These are phyloP conservation scores for Caenorhabditis macrosperma DNA, from an alignment of 2,888 invertebrate species.

Conservation along the genomic window DNA sequence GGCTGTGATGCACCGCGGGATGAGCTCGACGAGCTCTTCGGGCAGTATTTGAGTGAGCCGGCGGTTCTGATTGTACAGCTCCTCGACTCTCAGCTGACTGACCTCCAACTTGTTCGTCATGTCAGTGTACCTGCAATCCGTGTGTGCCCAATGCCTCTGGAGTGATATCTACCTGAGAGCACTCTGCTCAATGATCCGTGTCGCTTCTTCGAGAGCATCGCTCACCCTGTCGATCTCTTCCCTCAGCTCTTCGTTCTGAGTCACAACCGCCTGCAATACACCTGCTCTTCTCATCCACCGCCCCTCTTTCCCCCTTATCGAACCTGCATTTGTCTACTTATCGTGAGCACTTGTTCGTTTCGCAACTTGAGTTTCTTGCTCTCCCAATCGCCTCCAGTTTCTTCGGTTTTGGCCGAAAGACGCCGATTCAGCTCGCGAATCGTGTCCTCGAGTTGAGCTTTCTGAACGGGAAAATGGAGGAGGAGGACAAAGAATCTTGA, in stretches of 20 bases:
- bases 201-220: conserved; percentile 74
- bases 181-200: conserved; percentile 73
- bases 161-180: conserved; percentile 60
- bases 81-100: conserved; percentile 34
- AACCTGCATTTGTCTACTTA: conserved; percentile 76
- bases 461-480: conserved; percentile 58
- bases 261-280: conserved; percentile 66
- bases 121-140: conserved; percentile 38
- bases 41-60: conserved; percentile 47
- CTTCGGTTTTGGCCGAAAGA: conserved; percentile 71
- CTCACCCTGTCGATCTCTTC: conserved; percentile 71
- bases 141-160: not conserved
- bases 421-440: conserved; percentile 76
- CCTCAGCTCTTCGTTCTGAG: conserved; percentile 76
- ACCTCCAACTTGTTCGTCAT: conserved; percentile 47
- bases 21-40: conserved; percentile 27
- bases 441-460: conserved; percentile 77
- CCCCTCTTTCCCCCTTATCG: not conserved
- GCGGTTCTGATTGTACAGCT: conserved; percentile 50
- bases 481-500: not conserved
- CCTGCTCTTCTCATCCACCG: not conserved
- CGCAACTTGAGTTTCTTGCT: conserved; percentile 74
- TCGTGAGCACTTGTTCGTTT: conserved; percentile 76
- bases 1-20: conserved; percentile 24
- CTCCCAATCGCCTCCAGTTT: conserved; percentile 74